Evolutionary conservation across 2,888 invertebrate species (phyloP).

Genomic region (Rhamnusium bicolor): DNA sequence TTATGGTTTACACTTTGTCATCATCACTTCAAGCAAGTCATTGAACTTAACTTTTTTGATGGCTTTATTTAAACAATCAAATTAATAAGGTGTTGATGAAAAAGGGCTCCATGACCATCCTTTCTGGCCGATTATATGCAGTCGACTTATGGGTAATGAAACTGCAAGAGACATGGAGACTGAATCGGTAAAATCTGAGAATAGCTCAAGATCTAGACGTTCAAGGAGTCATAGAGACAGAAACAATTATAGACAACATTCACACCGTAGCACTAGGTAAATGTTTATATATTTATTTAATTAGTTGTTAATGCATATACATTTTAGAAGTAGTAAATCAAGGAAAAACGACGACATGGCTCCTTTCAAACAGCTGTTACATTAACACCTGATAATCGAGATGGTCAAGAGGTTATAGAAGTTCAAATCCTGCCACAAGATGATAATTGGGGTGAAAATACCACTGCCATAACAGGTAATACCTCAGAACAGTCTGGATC

Average conservation of each 20-base stretch:
- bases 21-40: constrained; percentile 44
- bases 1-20: constrained; percentile 52
- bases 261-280: constrained; percentile 80
- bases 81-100: constrained; percentile 3
- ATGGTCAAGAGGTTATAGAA: constrained; percentile 94
- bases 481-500: constrained; percentile 97
- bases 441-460: constrained; percentile 99
- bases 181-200: constrained; percentile 94
- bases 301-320: neutral
- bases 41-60: constrained; percentile 42
- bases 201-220: constrained; percentile 86
- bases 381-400: constrained; percentile 83
- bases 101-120: constrained; percentile 29
- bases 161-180: constrained; percentile 85
- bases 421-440: constrained; percentile 97
- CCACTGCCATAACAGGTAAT: constrained; percentile 96
- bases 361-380: constrained; percentile 89
- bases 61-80: neutral
- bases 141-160: constrained; percentile 70
- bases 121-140: neutral
- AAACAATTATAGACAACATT: constrained; percentile 77
- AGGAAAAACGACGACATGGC: constrained; percentile 83
- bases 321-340: constrained; percentile 75
- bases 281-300: neutral
- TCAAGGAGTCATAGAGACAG: constrained; percentile 76